Evolutionary conservation across 2,797 vertebrate genomes (phyloP).

Genomic region (Myripristis jacobus): DNA sequence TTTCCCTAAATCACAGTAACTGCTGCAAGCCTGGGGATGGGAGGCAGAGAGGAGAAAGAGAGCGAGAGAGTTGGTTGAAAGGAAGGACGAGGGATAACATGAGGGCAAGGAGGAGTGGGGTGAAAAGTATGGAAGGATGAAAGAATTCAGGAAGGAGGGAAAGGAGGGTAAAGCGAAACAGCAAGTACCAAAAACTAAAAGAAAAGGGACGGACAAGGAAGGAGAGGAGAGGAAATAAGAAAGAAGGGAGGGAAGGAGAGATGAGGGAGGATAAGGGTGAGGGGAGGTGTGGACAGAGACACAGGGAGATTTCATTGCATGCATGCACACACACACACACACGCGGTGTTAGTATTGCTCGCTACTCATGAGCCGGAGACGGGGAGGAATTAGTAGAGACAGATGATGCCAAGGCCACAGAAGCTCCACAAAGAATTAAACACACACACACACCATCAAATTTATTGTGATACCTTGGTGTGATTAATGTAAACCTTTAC

Average conservation of each 20-base stretch:
- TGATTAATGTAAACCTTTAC: too few relatives aligned
- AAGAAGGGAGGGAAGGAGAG: background rate
- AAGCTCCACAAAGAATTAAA: background rate
- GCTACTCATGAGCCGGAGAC: background rate
- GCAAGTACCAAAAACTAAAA: too few relatives aligned
- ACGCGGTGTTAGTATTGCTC: too few relatives aligned
- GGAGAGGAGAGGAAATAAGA: background rate
- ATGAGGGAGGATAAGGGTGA: background rate
- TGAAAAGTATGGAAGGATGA: background rate
- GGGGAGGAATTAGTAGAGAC: background rate
- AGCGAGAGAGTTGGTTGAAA: background rate
- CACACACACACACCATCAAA: conserved; percentile 12
- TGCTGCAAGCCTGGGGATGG: conserved; percentile 17
- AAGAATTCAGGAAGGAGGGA: conserved; percentile 29
- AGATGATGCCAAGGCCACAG: background rate
- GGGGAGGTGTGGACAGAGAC: background rate
- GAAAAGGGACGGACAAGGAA: too few relatives aligned
- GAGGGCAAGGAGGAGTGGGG: background rate
- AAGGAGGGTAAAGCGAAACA: too few relatives aligned
- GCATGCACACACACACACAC: too few relatives aligned
- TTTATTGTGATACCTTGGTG: too few relatives aligned
- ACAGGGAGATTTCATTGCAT: too few relatives aligned
- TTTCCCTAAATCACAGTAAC: conserved; percentile 53
- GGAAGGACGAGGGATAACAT: background rate
- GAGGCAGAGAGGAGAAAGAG: background rate